Evolutionary conservation across 2,113 vertebrate species (phyloP).

Genomic region (Condylura cristata): DNA sequence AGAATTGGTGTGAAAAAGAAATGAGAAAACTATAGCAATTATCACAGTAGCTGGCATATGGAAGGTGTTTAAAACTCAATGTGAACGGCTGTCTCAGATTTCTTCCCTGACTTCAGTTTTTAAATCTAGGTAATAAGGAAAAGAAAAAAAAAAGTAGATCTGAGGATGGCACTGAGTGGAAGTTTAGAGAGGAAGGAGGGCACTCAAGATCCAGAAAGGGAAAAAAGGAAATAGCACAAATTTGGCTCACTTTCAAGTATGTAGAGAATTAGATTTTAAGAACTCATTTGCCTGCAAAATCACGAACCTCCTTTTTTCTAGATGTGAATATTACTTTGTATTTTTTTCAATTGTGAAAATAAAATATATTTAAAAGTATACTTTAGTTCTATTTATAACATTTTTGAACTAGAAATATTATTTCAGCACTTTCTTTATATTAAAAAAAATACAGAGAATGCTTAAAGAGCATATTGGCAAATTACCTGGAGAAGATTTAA

Average conservation of each 20-base stretch:
- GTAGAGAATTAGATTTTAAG: background rate
- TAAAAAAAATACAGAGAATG: background rate
- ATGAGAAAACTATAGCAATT: background rate
- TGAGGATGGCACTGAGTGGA: background rate
- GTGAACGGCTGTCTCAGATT: background rate
- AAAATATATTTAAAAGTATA: background rate
- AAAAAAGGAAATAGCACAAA: background rate
- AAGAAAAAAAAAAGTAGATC: background rate
- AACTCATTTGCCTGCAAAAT: background rate
- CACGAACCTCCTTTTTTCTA: background rate
- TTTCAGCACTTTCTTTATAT: background rate
- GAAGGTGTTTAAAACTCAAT: background rate
- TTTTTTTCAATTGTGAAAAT: background rate
- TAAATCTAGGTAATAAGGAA: background rate
- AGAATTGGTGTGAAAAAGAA: background rate
- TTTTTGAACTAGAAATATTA: background rate
- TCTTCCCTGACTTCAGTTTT: background rate
- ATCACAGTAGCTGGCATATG: background rate
- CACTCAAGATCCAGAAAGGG: background rate
- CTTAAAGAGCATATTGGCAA: background rate
- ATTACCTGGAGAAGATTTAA: conserved; percentile 7
- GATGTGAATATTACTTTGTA: background rate
- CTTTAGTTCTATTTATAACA: background rate
- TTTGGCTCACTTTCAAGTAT: background rate
- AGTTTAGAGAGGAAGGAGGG: no score